Evolutionary conservation across 1,140 invertebrate species (phyloP).

Genomic region (Galleria mellonella): DNA sequence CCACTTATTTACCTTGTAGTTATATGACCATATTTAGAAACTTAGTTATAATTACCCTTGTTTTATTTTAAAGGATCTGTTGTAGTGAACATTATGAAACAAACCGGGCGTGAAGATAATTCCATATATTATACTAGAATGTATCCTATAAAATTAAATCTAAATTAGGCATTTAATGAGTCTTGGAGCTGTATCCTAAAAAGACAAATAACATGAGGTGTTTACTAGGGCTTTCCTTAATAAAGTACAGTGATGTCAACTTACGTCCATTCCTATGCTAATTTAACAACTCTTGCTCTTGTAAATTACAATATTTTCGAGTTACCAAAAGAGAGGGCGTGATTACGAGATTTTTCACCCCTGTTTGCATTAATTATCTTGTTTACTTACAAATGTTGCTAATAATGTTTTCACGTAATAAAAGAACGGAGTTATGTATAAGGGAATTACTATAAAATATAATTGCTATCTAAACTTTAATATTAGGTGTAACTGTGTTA

Average conservation of each 20-base stretch:
- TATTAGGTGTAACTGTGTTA: too few relatives aligned
- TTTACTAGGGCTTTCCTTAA: slow-evolving; percentile 34
- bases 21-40: too few relatives aligned
- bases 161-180: background rate
- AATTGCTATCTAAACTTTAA: too few relatives aligned
- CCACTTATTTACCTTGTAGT: too few relatives aligned
- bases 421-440: background rate
- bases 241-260: slow-evolving; percentile 29
- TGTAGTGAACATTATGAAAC: too few relatives aligned
- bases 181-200: background rate
- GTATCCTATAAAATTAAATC: background rate
- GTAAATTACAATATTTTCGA: slow-evolving; percentile 52
- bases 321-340: slow-evolving; percentile 20
- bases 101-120: too few relatives aligned
- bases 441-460: too few relatives aligned
- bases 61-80: too few relatives aligned
- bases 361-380: slow-evolving; percentile 15
- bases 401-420: background rate
- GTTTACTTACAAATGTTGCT: slow-evolving; percentile 1
- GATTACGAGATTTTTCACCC: slow-evolving; percentile 25
- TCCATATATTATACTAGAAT: too few relatives aligned
- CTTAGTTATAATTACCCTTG: too few relatives aligned
- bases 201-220: slow-evolving; percentile 18
- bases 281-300: slow-evolving; percentile 54
- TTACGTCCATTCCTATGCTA: slow-evolving; percentile 45